phyloP scores from a whole-genome alignment of 1,140 invertebrate species.

The Hyles vespertilio region DNA sequence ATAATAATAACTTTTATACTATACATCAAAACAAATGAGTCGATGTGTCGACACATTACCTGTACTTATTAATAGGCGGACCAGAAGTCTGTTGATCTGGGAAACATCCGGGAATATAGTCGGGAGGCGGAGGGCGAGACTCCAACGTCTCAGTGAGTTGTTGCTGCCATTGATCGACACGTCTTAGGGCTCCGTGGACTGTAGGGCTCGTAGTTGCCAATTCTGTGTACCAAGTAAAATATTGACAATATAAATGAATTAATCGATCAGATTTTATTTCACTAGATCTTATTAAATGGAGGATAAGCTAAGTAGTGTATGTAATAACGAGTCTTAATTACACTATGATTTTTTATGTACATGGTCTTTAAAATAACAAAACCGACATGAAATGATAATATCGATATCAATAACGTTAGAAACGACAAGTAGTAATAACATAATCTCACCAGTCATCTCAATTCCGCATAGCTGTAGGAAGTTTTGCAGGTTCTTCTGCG shows the following conservation, averaged over 20 bases:
- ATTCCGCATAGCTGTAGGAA: conserved; percentile 88
- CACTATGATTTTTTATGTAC: too few species aligned
- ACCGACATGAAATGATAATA: too few species aligned
- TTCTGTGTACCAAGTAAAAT: conserved; percentile 75
- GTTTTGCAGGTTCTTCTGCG: conserved; percentile 85
- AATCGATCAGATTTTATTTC: too few species aligned
- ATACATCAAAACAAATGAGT: neutral
- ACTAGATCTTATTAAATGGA: too few species aligned
- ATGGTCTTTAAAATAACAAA: too few species aligned
- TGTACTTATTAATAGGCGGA: conserved; percentile 94
- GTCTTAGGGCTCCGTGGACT: conserved; percentile 91
- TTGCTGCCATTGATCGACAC: conserved; percentile 92
- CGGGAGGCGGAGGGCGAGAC: conserved; percentile 81
- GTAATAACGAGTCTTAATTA: too few species aligned
- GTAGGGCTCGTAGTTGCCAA: conserved; percentile 95
- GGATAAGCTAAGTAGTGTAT: too few species aligned
- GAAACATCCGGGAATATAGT: conserved; percentile 91
- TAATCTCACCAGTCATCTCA: conserved; percentile 88
- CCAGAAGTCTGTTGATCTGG: conserved; percentile 83
- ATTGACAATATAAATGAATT: too few species aligned
- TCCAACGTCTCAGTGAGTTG: conserved; percentile 87
- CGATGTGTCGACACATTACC: conserved; percentile 46
- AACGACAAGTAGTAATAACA: neutral
- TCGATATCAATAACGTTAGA: neutral
- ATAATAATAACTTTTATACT: too few species aligned